Evolutionary conservation across 2,888 invertebrate species (phyloP).

Genomic region (Coelogynopora nodosa): DNA sequence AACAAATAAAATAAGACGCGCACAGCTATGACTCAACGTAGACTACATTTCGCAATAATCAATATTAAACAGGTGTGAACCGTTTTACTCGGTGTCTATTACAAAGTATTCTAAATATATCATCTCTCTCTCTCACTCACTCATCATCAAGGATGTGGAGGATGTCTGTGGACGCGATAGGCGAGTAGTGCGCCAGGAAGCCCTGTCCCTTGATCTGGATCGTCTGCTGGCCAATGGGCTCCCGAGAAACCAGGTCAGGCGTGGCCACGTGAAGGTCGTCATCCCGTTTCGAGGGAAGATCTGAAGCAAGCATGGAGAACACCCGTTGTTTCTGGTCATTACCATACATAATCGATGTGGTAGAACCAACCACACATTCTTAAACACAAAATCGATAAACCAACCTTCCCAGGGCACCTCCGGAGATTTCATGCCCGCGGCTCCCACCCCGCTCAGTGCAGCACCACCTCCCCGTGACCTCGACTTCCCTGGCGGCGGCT

Average conservation of each 20-base stretch:
- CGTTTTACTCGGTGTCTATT: too few species aligned
- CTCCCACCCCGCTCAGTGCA: not conserved
- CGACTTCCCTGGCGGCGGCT: not conserved
- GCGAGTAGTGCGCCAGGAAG: not conserved
- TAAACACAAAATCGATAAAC: too few species aligned
- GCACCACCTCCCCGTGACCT: not conserved
- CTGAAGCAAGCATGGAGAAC: too few species aligned
- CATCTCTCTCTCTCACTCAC: too few species aligned
- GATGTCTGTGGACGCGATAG: not conserved
- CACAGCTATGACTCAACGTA: too few species aligned
- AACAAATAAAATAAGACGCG: too few species aligned
- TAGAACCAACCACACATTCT: too few species aligned
- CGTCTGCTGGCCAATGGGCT: not conserved
- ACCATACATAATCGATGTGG: too few species aligned
- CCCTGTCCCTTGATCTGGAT: not conserved
- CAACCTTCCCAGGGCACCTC: not conserved
- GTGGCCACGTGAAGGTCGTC: not conserved
- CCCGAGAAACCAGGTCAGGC: not conserved
- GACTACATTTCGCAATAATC: too few species aligned
- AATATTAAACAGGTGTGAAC: too few species aligned
- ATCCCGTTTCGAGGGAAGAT: not conserved
- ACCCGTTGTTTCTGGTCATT: too few species aligned
- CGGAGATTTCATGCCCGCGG: not conserved
- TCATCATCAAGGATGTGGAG: not conserved
- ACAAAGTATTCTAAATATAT: too few species aligned